Evolutionary conservation across 2,797 vertebrate genomes (phyloP).

Genomic region (Amblyopsis hoosieri): DNA sequence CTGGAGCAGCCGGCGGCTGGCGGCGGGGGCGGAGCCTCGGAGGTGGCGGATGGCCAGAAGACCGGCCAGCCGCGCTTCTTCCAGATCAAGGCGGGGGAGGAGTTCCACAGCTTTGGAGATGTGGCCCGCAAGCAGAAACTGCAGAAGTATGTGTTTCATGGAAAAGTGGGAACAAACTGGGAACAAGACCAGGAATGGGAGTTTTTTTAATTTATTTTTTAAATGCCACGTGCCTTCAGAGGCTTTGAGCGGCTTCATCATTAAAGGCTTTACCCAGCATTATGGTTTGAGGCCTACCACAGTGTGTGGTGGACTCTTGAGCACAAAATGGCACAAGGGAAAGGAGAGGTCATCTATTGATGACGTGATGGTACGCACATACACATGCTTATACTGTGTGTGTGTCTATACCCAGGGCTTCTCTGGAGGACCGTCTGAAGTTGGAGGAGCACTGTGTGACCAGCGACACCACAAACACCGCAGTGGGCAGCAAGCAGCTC

Average conservation of each 20-base stretch:
- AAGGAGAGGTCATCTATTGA: too few relatives aligned
- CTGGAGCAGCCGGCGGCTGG: slow-evolving; percentile 51
- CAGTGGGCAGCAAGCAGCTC: slow-evolving; percentile 95
- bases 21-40: slow-evolving; percentile 10
- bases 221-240: too few relatives aligned
- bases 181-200: background rate
- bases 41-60: slow-evolving; percentile 28
- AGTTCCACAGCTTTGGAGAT: slow-evolving; percentile 94
- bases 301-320: too few relatives aligned
- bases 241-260: too few relatives aligned
- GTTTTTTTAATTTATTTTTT: background rate
- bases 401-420: slow-evolving; percentile 77
- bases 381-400: background rate
- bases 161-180: background rate
- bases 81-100: slow-evolving; percentile 95
- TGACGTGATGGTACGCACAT: background rate
- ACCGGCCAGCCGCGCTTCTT: slow-evolving; percentile 86
- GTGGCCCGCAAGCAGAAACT: slow-evolving; percentile 88
- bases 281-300: too few relatives aligned
- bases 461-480: slow-evolving; percentile 77
- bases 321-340: too few relatives aligned
- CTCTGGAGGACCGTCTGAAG: slow-evolving; percentile 92
- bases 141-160: slow-evolving; percentile 85
- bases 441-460: slow-evolving; percentile 85
- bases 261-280: too few relatives aligned